Conservation (phyloP, 2,113 vertebrate species). For the Gopherus flavomarginatus region DNA sequence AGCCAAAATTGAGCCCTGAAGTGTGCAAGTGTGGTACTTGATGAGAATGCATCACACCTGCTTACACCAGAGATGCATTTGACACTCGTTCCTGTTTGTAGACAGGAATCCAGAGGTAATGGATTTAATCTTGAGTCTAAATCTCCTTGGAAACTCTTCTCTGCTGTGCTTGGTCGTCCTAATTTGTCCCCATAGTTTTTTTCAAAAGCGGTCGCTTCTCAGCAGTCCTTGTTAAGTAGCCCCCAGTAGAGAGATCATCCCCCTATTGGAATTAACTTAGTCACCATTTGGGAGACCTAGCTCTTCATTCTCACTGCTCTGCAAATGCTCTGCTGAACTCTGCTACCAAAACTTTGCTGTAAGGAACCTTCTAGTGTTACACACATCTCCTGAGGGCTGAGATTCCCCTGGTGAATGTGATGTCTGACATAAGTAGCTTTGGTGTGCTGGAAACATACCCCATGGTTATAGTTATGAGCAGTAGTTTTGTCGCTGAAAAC, state of each 20-base stretch:
- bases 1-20: background rate
- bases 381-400: background rate
- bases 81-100: background rate
- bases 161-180: background rate
- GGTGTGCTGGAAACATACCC: background rate
- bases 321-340: background rate
- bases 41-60: background rate
- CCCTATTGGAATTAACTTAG: background rate
- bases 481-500: background rate
- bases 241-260: background rate
- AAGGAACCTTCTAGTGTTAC: background rate
- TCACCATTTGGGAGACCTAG: background rate
- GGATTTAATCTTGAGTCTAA: background rate
- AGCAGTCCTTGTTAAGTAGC: background rate
- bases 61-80: background rate
- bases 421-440: background rate
- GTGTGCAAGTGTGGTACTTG: background rate
- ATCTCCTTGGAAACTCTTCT: background rate
- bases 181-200: background rate
- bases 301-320: background rate
- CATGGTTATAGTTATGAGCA: background rate
- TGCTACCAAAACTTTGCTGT: background rate
- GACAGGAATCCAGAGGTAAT: background rate
- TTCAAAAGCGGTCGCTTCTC: background rate
- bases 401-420: background rate